A percentile compares a stretch with the other conserved stretches of the same genome.
Evolutionary conservation across 2,113 vertebrate genomes (phyloP).

Genomic region (Brachyhypopomus gauderio): DNA sequence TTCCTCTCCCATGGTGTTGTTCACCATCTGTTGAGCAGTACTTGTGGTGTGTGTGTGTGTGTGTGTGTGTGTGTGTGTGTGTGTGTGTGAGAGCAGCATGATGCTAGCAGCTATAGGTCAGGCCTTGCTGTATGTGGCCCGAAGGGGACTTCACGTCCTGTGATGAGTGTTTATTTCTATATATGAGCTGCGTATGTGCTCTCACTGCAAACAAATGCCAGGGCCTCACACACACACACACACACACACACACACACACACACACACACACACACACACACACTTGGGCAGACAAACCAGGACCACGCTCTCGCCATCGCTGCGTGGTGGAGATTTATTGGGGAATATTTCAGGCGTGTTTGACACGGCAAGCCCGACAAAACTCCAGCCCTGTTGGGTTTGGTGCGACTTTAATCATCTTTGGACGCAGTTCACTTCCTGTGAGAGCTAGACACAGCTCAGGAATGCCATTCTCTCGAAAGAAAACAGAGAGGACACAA

Average conservation of each 20-base stretch:
- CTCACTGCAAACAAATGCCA: slow-evolving; percentile 39
- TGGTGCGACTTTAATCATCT: slow-evolving; percentile 96
- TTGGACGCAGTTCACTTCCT: slow-evolving; percentile 95
- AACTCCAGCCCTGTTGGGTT: slow-evolving; percentile 86
- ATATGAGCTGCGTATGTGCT: slow-evolving; percentile 51
- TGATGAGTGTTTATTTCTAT: slow-evolving; percentile 30
- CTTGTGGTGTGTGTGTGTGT: slow-evolving; percentile 68
- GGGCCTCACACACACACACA: slow-evolving; percentile 18
- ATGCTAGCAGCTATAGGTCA: neutral
- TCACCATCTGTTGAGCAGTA: slow-evolving; percentile 12
- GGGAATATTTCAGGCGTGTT: slow-evolving; percentile 92
- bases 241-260: slow-evolving; percentile 23
- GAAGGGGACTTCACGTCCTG: neutral
- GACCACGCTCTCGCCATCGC: slow-evolving; percentile 73
- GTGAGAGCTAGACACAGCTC: slow-evolving; percentile 99
- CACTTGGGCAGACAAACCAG: slow-evolving; percentile 71
- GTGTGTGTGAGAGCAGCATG: slow-evolving; percentile 64
- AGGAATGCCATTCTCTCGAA: slow-evolving; percentile 99
- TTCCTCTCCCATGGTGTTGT: slow-evolving; percentile 23
- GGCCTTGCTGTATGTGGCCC: too few species aligned
- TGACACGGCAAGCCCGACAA: slow-evolving; percentile 87
- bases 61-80: slow-evolving; percentile 67
- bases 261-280: slow-evolving; percentile 27
- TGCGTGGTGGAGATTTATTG: slow-evolving; percentile 89
- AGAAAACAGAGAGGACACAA: slow-evolving; percentile 98